Conservation (phyloP, 1,140 invertebrate species). For the Stegodyphus dumicola region DNA sequence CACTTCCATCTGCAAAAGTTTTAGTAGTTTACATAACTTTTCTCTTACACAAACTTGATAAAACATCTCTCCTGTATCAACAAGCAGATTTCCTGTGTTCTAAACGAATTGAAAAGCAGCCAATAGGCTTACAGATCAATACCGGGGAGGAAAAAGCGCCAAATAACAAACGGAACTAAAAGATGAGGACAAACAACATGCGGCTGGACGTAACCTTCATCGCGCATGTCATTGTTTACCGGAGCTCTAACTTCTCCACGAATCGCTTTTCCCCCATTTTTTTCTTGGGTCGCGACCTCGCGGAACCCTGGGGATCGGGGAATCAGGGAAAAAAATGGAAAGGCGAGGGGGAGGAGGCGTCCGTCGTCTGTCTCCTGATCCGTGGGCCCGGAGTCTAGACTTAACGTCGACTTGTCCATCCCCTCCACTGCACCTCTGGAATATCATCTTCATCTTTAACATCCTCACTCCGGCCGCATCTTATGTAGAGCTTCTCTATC, state of each 20-base stretch:
- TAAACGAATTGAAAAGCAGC: too few relatives aligned
- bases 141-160: too few relatives aligned
- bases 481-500: not conserved
- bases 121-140: too few relatives aligned
- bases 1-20: too few relatives aligned
- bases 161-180: too few relatives aligned
- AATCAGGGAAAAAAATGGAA: conserved; percentile 1
- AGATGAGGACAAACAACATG: too few relatives aligned
- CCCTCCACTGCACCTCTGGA: not conserved
- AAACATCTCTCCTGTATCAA: too few relatives aligned
- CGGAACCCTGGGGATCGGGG: conserved; percentile 1
- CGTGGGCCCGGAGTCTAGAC: conserved; percentile 50
- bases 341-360: conserved; percentile 19
- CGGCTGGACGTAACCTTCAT: too few relatives aligned
- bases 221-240: too few relatives aligned
- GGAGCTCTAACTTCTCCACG: too few relatives aligned
- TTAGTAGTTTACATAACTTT: too few relatives aligned
- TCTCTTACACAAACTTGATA: too few relatives aligned
- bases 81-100: not conserved
- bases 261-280: not conserved
- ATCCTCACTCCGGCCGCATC: not conserved
- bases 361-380: conserved; percentile 55
- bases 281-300: conserved; percentile 45
- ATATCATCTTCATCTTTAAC: conserved; percentile 51
- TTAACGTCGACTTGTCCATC: conserved; percentile 32